Percentiles rank a stretch among this genome's conserved stretches.
Conservation (phyloP, 2,888 invertebrate genomes). For the Melinaea menophilus region DNA sequence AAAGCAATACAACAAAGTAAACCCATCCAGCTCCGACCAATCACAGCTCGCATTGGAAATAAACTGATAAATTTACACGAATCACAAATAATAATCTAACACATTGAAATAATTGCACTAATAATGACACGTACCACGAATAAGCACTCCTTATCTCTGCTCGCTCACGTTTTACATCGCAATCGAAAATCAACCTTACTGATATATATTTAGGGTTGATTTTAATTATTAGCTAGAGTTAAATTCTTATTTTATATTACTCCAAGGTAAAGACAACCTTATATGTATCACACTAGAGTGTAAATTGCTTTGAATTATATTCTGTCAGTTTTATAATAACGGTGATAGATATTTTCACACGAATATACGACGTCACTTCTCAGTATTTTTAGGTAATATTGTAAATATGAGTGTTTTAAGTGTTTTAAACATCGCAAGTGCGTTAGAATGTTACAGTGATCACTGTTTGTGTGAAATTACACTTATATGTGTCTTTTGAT, state of each 20-base stretch:
- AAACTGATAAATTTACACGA: conserved; percentile 43
- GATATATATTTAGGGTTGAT: background rate
- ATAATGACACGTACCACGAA: conserved; percentile 44
- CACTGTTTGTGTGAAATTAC: conserved; percentile 10
- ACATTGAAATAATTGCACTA: conserved; percentile 45
- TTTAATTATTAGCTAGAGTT: background rate
- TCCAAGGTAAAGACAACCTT: conserved; percentile 2
- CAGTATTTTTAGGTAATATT: conserved; percentile 34
- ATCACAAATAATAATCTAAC: conserved; percentile 37
- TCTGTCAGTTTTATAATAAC: conserved; percentile 29
- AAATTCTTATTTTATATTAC: background rate
- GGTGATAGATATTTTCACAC: conserved; percentile 40
- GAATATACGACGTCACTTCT: conserved; percentile 29
- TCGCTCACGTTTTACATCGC: conserved; percentile 18
- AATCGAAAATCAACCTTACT: conserved; percentile 13
- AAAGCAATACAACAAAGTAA: conserved; percentile 6
- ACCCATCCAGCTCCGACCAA: conserved; percentile 7
- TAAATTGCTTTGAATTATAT: background rate
- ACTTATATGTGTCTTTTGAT: conserved; percentile 5
- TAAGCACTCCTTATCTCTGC: conserved; percentile 23
- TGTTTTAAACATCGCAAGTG: conserved; percentile 26
- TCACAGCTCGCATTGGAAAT: conserved; percentile 33
- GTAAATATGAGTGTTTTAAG: conserved; percentile 23
- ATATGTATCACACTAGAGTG: background rate
- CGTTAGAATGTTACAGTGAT: conserved; percentile 25